These are phyloP conservation scores for Diadumene lineata DNA, from an alignment of 92 coral and sea anemone species.

Conservation along the genomic window DNA sequence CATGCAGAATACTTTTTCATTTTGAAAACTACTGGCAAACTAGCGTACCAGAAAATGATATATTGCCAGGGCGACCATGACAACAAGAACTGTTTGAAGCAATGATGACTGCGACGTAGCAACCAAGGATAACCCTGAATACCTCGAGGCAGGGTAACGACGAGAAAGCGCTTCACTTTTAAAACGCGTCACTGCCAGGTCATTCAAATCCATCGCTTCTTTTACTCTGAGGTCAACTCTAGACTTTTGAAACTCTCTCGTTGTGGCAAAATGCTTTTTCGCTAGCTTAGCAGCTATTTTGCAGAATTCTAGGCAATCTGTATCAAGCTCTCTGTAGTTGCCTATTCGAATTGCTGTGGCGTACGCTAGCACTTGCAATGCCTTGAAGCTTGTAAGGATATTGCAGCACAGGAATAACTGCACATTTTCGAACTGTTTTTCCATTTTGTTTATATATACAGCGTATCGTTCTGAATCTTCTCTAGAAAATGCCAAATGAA, in stretches of 20 bases:
- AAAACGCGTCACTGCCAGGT: conserved; percentile 30
- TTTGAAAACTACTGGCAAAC: too few relatives aligned
- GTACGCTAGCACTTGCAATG: conserved; percentile 38
- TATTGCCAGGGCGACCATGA: neutral
- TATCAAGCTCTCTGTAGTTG: conserved; percentile 28
- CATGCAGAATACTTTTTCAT: too few relatives aligned
- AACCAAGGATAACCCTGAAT: conserved; percentile 24
- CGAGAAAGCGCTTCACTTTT: conserved; percentile 40
- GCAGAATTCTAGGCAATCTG: conserved; percentile 38
- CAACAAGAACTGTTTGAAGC: conserved; percentile 23
- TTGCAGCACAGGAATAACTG: conserved; percentile 32
- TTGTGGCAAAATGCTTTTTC: conserved; percentile 26
- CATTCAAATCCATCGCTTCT: conserved; percentile 17
- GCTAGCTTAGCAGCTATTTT: conserved; percentile 36
- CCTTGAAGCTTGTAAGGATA: conserved; percentile 23
- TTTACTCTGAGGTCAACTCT: conserved; percentile 26
- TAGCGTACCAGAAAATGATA: conserved; percentile 14
- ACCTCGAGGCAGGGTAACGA: conserved; percentile 29
- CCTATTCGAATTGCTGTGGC: conserved; percentile 33
- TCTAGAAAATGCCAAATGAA: conserved; percentile 40
- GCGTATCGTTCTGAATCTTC: conserved; percentile 37
- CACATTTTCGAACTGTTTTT: conserved; percentile 28
- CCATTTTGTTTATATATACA: conserved; percentile 22
- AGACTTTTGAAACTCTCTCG: conserved; percentile 23
- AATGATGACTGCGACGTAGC: conserved; percentile 17